phyloP scores from a whole-genome alignment of 1,140 invertebrate species.

The Drosophila parvula region DNA sequence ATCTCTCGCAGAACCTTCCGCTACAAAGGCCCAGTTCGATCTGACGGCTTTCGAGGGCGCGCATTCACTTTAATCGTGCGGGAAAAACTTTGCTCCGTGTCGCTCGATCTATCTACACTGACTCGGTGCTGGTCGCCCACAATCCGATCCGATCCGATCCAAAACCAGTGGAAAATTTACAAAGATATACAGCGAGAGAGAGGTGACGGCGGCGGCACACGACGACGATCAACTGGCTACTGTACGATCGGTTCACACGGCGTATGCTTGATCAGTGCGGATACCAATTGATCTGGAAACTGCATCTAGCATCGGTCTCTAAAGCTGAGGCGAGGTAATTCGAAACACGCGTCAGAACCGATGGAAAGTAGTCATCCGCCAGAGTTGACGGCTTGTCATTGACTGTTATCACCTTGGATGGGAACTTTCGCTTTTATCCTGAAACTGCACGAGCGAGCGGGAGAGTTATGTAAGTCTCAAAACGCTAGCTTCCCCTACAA shows the following conservation, averaged over 20 bases:
- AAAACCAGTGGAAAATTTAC: constrained; percentile 49
- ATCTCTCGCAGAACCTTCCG: constrained; percentile 30
- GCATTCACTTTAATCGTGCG: constrained; percentile 60
- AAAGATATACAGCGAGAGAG: constrained; percentile 14
- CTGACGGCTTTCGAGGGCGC: constrained; percentile 63
- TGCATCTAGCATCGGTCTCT: constrained; percentile 14
- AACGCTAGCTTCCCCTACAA: neutral
- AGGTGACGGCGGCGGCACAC: neutral
- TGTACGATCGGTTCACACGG: constrained; percentile 42
- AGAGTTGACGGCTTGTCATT: neutral
- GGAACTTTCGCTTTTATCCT: constrained; percentile 36
- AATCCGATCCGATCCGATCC: constrained; percentile 4
- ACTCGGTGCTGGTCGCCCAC: constrained; percentile 5
- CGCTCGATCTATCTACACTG: neutral
- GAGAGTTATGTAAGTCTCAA: constrained; percentile 15
- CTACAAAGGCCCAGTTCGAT: constrained; percentile 56
- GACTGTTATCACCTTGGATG: constrained; percentile 3
- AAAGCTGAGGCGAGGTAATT: constrained; percentile 23
- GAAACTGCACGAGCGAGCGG: neutral
- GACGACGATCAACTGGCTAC: neutral
- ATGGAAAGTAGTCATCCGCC: constrained; percentile 2
- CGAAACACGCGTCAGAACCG: constrained; percentile 25
- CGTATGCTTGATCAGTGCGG: constrained; percentile 61
- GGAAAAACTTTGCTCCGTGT: constrained; percentile 52
- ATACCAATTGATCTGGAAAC: constrained; percentile 51